Percentiles rank a stretch among this genome's conserved stretches.
Conservation (phyloP, 2,888 invertebrate genomes). For the Platynereis dumerilii region DNA sequence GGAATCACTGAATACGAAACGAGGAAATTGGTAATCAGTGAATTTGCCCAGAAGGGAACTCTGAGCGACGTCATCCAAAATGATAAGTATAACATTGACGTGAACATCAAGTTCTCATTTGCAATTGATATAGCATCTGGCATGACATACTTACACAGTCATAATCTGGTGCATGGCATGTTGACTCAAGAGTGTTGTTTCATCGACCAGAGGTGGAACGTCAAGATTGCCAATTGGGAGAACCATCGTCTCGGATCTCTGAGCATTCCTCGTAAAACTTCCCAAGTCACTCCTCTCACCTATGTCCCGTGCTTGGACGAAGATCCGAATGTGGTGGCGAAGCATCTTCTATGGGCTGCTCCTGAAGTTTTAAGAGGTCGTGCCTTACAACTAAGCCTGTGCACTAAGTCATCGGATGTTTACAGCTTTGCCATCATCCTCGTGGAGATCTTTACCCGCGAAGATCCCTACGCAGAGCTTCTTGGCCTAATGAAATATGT, state of each 20-base stretch:
- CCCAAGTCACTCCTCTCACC: not conserved
- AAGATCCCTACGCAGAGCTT: slow-evolving; percentile 39
- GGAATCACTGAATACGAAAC: slow-evolving; percentile 49
- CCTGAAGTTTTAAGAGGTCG: slow-evolving; percentile 34
- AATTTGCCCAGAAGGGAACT: slow-evolving; percentile 49
- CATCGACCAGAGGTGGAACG: slow-evolving; percentile 54
- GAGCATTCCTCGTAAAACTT: not conserved
- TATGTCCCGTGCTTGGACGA: not conserved
- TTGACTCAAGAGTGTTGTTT: slow-evolving; percentile 48
- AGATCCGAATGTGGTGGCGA: slow-evolving; percentile 29
- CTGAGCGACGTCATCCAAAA: slow-evolving; percentile 51
- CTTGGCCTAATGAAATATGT: slow-evolving; percentile 28
- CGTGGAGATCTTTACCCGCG: slow-evolving; percentile 44
- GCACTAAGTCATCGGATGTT: slow-evolving; percentile 34
- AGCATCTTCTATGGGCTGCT: slow-evolving; percentile 36
- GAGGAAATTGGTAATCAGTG: slow-evolving; percentile 43
- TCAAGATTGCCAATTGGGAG: slow-evolving; percentile 57
- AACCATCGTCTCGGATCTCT: slow-evolving; percentile 36
- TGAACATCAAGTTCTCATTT: slow-evolving; percentile 51
- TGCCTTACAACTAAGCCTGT: not conserved
- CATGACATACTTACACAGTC: slow-evolving; percentile 52
- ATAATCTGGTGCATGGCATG: slow-evolving; percentile 53
- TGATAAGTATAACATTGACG: slow-evolving; percentile 46
- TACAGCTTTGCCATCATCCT: slow-evolving; percentile 43
- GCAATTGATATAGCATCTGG: slow-evolving; percentile 43